Conservation (phyloP, 1,140 invertebrate species). For the Sycophila sp. region DNA sequence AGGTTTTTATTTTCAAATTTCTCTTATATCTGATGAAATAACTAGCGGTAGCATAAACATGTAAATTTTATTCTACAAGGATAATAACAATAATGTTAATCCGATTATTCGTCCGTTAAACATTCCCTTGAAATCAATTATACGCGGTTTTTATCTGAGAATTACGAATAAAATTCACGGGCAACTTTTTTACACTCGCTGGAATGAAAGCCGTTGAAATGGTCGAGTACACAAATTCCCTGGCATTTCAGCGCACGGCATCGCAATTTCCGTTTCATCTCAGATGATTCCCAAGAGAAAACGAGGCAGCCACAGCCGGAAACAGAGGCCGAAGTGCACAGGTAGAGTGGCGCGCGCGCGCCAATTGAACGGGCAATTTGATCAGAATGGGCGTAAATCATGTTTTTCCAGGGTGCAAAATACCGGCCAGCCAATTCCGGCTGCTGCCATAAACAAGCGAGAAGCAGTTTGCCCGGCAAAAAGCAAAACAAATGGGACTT, state of each 20-base stretch:
- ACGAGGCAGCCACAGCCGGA: background rate
- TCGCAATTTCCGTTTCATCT: conserved; percentile 23
- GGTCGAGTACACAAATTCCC: background rate
- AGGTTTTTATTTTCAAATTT: too few relatives aligned
- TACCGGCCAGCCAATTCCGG: background rate
- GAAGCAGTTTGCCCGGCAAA: background rate
- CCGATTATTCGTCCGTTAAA: too few relatives aligned
- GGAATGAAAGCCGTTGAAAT: background rate
- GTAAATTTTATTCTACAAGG: too few relatives aligned
- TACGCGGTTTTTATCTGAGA: too few relatives aligned
- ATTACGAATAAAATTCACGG: background rate
- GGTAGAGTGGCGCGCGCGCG: background rate
- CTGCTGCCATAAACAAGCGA: conserved; percentile 5
- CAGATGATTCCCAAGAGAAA: conserved; percentile 5
- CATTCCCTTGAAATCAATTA: too few relatives aligned
- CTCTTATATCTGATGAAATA: too few relatives aligned
- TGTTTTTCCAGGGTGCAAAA: background rate
- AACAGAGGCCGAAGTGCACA: too few relatives aligned
- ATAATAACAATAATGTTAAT: too few relatives aligned
- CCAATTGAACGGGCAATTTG: conserved; percentile 18
- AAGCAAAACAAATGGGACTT: conserved; percentile 12
- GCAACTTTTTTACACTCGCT: background rate
- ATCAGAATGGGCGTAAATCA: conserved; percentile 21
- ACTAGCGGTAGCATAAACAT: too few relatives aligned
- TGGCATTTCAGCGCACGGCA: background rate